These are phyloP conservation scores for Cylloceria caligata DNA, from an alignment of 2,888 invertebrate species.

Conservation along the genomic window DNA sequence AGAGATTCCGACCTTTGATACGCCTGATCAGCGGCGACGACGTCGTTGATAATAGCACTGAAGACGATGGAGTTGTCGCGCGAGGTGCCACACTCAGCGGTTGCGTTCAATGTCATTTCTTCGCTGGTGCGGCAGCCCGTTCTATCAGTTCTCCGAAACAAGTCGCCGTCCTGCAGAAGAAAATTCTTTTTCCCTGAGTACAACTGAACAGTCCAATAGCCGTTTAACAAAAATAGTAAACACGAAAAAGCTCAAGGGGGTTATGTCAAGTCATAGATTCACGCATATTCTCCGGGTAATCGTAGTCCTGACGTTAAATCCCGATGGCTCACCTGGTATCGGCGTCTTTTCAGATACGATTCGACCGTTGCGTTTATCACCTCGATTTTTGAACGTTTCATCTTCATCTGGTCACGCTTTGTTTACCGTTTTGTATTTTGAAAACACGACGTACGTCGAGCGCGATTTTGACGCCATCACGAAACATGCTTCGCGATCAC, in stretches of 20 bases:
- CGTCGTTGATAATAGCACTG: conserved; percentile 91
- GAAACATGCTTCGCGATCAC: conserved; percentile 63
- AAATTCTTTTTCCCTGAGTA: conserved; percentile 4
- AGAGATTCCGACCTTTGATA: conserved; percentile 87
- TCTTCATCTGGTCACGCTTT: conserved; percentile 80
- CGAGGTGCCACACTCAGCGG: conserved; percentile 90
- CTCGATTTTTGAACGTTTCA: conserved; percentile 89
- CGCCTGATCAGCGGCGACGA: conserved; percentile 90
- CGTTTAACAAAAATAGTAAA: not conserved
- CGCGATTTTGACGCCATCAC: conserved; percentile 77
- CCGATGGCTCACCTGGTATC: conserved; percentile 87
- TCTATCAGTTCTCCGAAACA: conserved; percentile 87
- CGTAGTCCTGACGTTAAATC: not conserved
- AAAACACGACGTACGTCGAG: conserved; percentile 71
- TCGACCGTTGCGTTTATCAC: conserved; percentile 88
- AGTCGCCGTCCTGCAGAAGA: conserved; percentile 86
- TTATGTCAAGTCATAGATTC: conserved; percentile 49
- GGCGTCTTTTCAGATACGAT: conserved; percentile 89
- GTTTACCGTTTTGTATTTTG: conserved; percentile 70
- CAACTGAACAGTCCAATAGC: conserved; percentile 49
- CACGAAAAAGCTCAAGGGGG: conserved; percentile 47
- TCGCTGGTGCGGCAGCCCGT: conserved; percentile 87
- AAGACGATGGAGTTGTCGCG: conserved; percentile 91
- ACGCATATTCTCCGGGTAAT: conserved; percentile 14
- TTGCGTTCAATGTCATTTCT: conserved; percentile 89